Conservation (phyloP, 2,113 vertebrate genomes). For the Peromyscus polionotus region DNA sequence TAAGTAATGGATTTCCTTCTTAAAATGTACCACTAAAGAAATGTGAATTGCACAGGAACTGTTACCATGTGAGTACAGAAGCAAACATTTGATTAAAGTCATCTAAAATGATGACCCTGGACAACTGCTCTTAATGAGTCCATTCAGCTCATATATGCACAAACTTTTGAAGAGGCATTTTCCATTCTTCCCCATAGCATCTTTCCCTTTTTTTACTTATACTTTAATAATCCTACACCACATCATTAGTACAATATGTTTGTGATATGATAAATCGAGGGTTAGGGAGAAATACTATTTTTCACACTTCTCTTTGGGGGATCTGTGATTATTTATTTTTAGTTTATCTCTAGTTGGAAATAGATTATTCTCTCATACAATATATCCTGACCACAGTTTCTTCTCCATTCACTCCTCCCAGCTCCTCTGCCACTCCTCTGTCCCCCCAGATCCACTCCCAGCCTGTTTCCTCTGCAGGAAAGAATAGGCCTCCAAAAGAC, state of each 20-base stretch:
- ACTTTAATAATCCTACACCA: not conserved
- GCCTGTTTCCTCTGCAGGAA: not conserved
- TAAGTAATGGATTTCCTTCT: conserved; percentile 16
- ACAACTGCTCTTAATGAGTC: not conserved
- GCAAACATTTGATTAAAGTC: not conserved
- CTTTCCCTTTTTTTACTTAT: not conserved
- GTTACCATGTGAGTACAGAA: not conserved
- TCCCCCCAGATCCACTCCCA: not conserved
- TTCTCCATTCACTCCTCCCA: too few relatives aligned
- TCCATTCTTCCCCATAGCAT: not conserved
- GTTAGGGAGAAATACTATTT: not conserved
- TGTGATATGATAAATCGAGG: not conserved
- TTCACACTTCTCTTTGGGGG: not conserved
- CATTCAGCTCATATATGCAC: not conserved
- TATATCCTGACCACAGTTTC: not conserved
- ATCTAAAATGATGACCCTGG: not conserved
- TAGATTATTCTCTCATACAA: not conserved
- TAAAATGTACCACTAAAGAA: not conserved
- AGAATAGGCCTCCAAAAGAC: not conserved
- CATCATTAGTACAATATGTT: not conserved
- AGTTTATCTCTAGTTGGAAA: not conserved
- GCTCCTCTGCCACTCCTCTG: not conserved
- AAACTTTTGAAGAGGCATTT: not conserved
- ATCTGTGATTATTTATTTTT: not conserved
- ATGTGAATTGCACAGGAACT: not conserved